These are phyloP conservation scores for Andrena marginata DNA, from an alignment of 2,888 invertebrate species.

Conservation along the genomic window DNA sequence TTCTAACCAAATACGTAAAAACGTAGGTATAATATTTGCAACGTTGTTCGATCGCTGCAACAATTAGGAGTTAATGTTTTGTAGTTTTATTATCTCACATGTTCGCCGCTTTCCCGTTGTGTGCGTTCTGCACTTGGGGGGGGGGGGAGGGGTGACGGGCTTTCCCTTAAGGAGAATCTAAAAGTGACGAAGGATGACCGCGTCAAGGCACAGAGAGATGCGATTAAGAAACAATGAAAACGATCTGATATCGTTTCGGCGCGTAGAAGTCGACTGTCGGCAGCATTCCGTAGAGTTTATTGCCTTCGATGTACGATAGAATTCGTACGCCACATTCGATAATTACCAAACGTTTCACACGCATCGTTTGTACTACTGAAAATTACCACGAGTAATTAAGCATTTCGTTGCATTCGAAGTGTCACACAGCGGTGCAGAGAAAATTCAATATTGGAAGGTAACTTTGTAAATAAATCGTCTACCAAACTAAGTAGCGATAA, in stretches of 20 bases:
- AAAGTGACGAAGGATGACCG: slow-evolving; percentile 36
- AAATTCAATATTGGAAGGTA: slow-evolving; percentile 13
- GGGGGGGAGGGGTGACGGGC: slow-evolving; percentile 18
- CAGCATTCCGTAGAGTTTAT: background rate
- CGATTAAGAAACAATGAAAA: background rate
- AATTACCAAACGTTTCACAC: slow-evolving; percentile 8
- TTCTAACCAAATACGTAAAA: slow-evolving; percentile 15
- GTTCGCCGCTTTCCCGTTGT: slow-evolving; percentile 25
- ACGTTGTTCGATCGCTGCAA: slow-evolving; percentile 40
- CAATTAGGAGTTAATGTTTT: slow-evolving; percentile 4
- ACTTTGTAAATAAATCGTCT: slow-evolving; percentile 10
- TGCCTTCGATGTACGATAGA: background rate
- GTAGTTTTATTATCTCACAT: slow-evolving; percentile 17
- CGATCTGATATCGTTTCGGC: background rate
- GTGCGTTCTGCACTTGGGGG: slow-evolving; percentile 25
- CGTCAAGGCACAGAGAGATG: slow-evolving; percentile 2
- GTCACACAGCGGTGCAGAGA: too few relatives aligned
- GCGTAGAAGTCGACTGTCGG: slow-evolving; percentile 31
- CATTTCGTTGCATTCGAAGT: background rate
- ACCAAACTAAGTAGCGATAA: background rate
- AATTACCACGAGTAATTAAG: background rate
- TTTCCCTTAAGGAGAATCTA: background rate
- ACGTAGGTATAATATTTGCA: slow-evolving; percentile 29
- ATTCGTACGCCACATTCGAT: background rate
- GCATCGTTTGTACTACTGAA: background rate